Evolutionary conservation across 2,888 invertebrate genomes (phyloP).

Genomic region (Caenorhabditis uteleia): DNA sequence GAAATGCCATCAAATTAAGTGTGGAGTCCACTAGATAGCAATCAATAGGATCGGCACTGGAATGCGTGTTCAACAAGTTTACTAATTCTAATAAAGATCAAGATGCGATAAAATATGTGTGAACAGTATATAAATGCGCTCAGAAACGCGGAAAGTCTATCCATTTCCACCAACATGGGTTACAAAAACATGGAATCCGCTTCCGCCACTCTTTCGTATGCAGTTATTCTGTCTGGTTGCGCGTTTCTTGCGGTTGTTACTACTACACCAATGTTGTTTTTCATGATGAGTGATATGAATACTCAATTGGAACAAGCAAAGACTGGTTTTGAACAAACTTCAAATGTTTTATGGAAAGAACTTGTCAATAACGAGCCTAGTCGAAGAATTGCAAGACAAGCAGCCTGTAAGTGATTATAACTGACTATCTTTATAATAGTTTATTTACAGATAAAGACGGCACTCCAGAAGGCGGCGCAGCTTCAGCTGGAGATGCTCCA

Average conservation of each 20-base stretch:
- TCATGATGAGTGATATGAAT: constrained; percentile 54
- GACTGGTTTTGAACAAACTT: constrained; percentile 56
- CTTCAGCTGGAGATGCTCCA: constrained; percentile 17
- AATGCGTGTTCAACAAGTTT: no score
- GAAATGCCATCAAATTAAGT: no score
- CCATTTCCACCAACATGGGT: no score
- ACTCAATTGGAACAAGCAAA: constrained; percentile 49
- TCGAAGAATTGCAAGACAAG: constrained; percentile 46
- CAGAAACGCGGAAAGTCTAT: no score
- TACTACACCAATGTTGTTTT: constrained; percentile 55
- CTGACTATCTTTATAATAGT: not conserved
- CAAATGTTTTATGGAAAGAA: constrained; percentile 60
- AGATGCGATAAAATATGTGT: no score
- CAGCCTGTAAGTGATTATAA: constrained; percentile 45
- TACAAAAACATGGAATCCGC: no score
- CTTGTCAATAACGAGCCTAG: constrained; percentile 50
- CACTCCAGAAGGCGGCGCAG: constrained; percentile 9
- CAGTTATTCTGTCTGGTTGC: constrained; percentile 53
- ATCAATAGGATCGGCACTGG: no score
- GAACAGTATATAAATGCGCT: no score
- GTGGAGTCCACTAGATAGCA: no score
- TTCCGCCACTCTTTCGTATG: constrained; percentile 26
- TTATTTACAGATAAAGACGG: constrained; percentile 37
- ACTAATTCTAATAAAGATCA: no score
- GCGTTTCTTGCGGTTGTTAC: constrained; percentile 52